These are phyloP conservation scores for Phocoena sinus DNA, from an alignment of 2,113 vertebrate genomes.

Conservation along the genomic window DNA sequence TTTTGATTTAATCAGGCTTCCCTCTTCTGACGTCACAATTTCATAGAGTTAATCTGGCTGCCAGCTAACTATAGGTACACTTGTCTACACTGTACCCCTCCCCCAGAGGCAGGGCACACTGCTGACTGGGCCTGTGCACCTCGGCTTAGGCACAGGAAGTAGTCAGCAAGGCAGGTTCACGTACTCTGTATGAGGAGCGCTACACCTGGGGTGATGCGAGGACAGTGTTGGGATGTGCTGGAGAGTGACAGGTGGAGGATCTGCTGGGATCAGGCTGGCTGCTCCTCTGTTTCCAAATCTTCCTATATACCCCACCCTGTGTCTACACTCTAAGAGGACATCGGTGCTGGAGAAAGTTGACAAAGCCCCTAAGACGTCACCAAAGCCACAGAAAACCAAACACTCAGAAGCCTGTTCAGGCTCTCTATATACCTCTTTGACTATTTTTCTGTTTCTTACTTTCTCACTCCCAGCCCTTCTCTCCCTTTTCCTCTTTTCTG, in stretches of 20 bases:
- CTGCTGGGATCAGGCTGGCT: not conserved
- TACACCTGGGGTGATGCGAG: not conserved
- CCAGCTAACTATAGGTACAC: not conserved
- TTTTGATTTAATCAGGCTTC: constrained; percentile 8
- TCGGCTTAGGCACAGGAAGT: not conserved
- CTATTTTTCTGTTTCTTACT: not conserved
- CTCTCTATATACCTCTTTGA: not conserved
- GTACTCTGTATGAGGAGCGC: not conserved
- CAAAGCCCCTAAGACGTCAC: not conserved
- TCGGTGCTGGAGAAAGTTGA: not conserved
- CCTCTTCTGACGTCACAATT: not conserved
- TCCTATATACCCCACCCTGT: not conserved
- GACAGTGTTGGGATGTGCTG: not conserved
- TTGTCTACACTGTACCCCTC: not conserved
- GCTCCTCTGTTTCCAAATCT: not conserved
- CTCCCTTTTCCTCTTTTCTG: not conserved
- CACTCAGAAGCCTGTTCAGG: not conserved
- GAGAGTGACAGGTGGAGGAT: not conserved
- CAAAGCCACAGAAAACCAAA: not conserved
- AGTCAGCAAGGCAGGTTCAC: not conserved
- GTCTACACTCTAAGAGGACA: not conserved
- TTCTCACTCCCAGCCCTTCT: not conserved
- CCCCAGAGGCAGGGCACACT: not conserved
- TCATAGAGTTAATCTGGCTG: not conserved
- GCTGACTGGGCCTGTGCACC: not conserved